A percentile compares a stretch with the other conserved stretches of the same genome.
Conservation (phyloP, 2,888 invertebrate species). For the Drosophila diplacantha region DNA sequence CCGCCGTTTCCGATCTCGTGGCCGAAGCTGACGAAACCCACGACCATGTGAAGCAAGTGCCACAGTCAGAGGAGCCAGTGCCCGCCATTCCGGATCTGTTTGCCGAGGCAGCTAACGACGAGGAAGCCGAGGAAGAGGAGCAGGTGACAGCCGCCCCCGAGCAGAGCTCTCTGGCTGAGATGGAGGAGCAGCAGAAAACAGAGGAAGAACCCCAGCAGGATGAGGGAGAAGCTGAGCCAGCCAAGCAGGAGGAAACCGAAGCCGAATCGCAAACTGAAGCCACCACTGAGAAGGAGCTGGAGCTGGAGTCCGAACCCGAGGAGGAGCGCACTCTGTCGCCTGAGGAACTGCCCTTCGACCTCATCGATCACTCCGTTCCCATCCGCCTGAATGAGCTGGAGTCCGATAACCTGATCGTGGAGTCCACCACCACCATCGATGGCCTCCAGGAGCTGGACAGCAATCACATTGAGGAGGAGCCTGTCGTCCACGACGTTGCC, state of each 20-base stretch:
- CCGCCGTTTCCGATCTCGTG: constrained; percentile 50
- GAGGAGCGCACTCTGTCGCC: constrained; percentile 61
- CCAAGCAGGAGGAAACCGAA: constrained; percentile 38
- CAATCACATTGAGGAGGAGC: constrained; percentile 47
- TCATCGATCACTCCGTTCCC: constrained; percentile 51
- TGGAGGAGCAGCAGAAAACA: not conserved
- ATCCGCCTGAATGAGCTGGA: constrained; percentile 67
- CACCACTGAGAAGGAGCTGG: constrained; percentile 1
- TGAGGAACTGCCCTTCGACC: constrained; percentile 73
- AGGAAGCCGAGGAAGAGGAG: constrained; percentile 31
- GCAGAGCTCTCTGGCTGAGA: constrained; percentile 28
- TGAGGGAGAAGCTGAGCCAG: constrained; percentile 27
- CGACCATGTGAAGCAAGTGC: constrained; percentile 32
- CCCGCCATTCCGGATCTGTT: constrained; percentile 27
- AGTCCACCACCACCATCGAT: constrained; percentile 69
- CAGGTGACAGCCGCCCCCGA: constrained; percentile 66
- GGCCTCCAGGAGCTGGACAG: constrained; percentile 41
- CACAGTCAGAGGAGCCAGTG: constrained; percentile 7
- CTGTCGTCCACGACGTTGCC: constrained; percentile 6
- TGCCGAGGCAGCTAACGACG: constrained; percentile 26
- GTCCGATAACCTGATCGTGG: constrained; percentile 73
- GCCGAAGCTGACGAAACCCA: constrained; percentile 54
- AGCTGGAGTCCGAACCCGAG: constrained; percentile 32
- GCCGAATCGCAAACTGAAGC: constrained; percentile 30
- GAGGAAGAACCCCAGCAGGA: constrained; percentile 25